Evolutionary conservation across 2,797 vertebrate genomes (phyloP).

Genomic region (Neosilurus mollespiculum): DNA sequence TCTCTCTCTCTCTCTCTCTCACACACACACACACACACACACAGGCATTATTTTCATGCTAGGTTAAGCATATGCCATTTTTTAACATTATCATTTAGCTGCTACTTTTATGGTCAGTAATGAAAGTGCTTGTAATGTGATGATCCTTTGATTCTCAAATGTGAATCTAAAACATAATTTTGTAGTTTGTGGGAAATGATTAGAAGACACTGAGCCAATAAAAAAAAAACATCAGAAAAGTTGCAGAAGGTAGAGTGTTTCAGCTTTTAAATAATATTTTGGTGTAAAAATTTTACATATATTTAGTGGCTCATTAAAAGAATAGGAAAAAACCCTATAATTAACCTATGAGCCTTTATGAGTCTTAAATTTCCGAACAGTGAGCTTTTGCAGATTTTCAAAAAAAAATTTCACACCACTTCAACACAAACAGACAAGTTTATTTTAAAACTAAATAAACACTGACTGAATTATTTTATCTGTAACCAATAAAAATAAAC

Average conservation of each 20-base stretch:
- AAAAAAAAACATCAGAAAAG: background rate
- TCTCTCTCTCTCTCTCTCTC: too few species aligned
- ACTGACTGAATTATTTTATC: background rate
- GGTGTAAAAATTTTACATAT: background rate
- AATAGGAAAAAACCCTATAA: background rate
- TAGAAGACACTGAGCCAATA: background rate
- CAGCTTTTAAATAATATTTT: background rate
- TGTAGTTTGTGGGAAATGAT: background rate
- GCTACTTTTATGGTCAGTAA: conserved; percentile 9
- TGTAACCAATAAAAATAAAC: background rate
- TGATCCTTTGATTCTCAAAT: background rate
- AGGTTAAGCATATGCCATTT: background rate
- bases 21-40: background rate
- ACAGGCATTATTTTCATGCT: background rate
- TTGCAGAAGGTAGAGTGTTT: background rate
- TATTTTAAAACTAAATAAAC: background rate
- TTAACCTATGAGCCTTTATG: background rate
- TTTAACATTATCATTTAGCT: background rate
- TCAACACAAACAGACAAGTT: background rate
- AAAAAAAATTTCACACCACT: background rate
- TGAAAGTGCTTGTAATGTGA: background rate
- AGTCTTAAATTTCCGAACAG: background rate
- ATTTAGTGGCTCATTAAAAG: background rate
- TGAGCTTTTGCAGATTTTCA: background rate
- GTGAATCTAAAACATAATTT: background rate